Percentiles rank a stretch among this genome's conserved stretches.
Evolutionary conservation across 1,140 invertebrate genomes (phyloP).

Genomic region (Spodoptera litura): DNA sequence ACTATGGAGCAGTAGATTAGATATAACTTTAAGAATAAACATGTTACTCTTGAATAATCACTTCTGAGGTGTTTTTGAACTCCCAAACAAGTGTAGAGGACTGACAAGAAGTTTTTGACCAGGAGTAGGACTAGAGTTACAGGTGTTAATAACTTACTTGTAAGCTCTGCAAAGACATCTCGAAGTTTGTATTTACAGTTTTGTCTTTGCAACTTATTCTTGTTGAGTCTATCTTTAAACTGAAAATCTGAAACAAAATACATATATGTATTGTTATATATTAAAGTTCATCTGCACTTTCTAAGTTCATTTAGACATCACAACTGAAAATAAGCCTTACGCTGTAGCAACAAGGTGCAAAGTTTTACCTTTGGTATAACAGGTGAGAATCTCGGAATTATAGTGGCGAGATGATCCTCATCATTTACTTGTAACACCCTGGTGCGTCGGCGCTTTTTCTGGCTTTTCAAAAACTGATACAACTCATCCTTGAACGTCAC

Average conservation of each 20-base stretch:
- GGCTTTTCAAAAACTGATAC: slow-evolving; percentile 87
- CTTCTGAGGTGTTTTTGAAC: too few relatives aligned
- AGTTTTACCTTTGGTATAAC: slow-evolving; percentile 91
- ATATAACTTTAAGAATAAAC: too few relatives aligned
- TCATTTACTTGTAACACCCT: slow-evolving; percentile 37
- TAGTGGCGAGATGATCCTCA: slow-evolving; percentile 63
- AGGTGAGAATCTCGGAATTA: slow-evolving; percentile 87
- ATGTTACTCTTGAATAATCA: too few relatives aligned
- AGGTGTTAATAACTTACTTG: slow-evolving; percentile 66
- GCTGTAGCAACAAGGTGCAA: not conserved
- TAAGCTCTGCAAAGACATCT: slow-evolving; percentile 77
- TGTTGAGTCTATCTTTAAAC: slow-evolving; percentile 90
- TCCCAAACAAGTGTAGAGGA: too few relatives aligned
- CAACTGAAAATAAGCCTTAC: not conserved
- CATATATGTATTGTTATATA: too few relatives aligned
- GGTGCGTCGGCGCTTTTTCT: slow-evolving; percentile 73
- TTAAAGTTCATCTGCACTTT: too few relatives aligned
- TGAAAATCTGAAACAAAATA: slow-evolving; percentile 87
- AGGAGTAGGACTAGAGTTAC: not conserved
- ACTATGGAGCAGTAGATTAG: too few relatives aligned
- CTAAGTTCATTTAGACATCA: too few relatives aligned
- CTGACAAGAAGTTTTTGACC: too few relatives aligned
- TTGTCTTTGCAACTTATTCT: slow-evolving; percentile 89
- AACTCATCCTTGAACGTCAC: slow-evolving; percentile 89
- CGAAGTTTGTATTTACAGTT: slow-evolving; percentile 82